Percentiles rank a stretch among this genome's conserved stretches.
Conservation (phyloP, 2,113 vertebrate species). For the Elgaria multicarinata region DNA sequence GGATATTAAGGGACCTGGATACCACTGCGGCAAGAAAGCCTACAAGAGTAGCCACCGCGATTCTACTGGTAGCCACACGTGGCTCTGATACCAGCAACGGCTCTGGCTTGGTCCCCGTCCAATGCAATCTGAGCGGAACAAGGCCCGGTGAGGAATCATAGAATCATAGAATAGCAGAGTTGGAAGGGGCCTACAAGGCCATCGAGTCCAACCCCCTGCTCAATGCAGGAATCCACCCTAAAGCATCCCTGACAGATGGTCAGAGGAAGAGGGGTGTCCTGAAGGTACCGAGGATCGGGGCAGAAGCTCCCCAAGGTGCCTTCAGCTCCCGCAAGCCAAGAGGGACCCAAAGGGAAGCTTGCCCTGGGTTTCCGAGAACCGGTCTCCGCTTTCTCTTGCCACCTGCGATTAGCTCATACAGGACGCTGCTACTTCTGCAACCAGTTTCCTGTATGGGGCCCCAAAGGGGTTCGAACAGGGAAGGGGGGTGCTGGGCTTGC, state of each 20-base stretch:
- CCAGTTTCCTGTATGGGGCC: slow-evolving; percentile 32
- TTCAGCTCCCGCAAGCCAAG: slow-evolving; percentile 4
- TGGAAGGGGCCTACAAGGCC: no score
- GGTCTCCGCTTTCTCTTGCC: not conserved
- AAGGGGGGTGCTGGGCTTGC: no score
- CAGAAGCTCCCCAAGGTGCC: slow-evolving; percentile 26
- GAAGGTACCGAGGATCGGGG: not conserved
- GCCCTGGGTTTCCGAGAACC: no score
- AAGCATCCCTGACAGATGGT: no score
- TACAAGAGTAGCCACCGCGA: not conserved
- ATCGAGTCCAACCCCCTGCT: no score
- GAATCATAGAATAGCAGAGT: no score
- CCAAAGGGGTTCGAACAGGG: no score
- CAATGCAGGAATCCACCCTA: no score
- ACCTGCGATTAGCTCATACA: not conserved
- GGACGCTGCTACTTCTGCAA: slow-evolving; percentile 25
- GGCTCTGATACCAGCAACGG: not conserved
- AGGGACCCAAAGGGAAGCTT: not conserved
- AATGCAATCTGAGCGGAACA: no score
- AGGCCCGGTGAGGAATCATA: not conserved
- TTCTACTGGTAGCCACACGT: not conserved
- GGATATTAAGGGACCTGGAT: no score
- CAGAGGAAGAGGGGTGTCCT: not conserved
- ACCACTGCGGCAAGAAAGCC: not conserved
- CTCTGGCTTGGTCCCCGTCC: not conserved